Evolutionary conservation across 2,888 invertebrate genomes (phyloP).

Genomic region (Dolichomitus sp.): DNA sequence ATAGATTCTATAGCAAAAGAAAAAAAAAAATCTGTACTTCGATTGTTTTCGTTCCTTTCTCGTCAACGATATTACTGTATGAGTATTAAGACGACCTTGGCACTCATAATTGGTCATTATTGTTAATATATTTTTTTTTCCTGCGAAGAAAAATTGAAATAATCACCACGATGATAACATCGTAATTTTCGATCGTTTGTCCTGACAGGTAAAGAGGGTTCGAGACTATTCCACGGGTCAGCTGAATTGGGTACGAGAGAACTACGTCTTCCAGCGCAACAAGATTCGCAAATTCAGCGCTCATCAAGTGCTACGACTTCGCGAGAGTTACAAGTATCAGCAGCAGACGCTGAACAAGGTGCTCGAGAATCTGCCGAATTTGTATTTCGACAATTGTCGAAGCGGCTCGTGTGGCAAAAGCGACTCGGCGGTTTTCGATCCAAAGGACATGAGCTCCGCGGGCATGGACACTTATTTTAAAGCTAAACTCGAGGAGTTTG

Average conservation of each 20-base stretch:
- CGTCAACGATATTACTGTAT: background rate
- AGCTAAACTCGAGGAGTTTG: slow-evolving; percentile 89
- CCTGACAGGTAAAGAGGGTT: slow-evolving; percentile 93
- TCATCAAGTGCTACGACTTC: slow-evolving; percentile 94
- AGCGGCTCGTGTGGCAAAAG: slow-evolving; percentile 93
- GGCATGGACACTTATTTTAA: slow-evolving; percentile 90
- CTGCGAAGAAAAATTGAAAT: background rate
- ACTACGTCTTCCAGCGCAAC: slow-evolving; percentile 97
- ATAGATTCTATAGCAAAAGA: background rate
- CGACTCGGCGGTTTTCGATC: slow-evolving; percentile 92
- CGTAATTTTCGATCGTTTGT: slow-evolving; percentile 44
- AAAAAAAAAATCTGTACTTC: background rate
- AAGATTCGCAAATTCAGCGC: slow-evolving; percentile 98
- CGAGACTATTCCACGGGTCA: slow-evolving; percentile 97
- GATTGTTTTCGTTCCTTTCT: background rate
- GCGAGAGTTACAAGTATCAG: slow-evolving; percentile 98
- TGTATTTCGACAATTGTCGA: slow-evolving; percentile 97
- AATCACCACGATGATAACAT: slow-evolving; percentile 9
- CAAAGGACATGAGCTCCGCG: slow-evolving; percentile 86
- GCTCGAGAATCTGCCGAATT: slow-evolving; percentile 95
- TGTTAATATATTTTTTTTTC: background rate
- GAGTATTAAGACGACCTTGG: background rate
- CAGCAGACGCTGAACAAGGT: slow-evolving; percentile 98
- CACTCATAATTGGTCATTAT: background rate
- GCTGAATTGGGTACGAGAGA: slow-evolving; percentile 97